A percentile compares a stretch with the other conserved stretches of the same genome.
Evolutionary conservation across 1,140 invertebrate species (phyloP).

Genomic region (Tetragnatha versicolor): DNA sequence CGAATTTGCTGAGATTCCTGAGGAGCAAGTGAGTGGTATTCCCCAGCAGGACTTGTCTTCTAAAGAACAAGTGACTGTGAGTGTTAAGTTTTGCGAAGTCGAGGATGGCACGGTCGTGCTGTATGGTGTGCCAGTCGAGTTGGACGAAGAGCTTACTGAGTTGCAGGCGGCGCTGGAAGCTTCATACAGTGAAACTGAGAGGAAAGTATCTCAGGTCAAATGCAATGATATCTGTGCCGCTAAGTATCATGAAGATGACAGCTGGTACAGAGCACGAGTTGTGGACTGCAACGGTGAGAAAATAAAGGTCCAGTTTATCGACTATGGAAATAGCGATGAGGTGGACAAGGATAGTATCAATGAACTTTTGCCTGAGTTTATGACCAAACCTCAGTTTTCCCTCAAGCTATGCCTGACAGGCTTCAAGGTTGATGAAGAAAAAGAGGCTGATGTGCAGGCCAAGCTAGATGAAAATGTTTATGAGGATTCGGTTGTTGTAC

Average conservation of each 20-base stretch:
- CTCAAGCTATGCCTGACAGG: neutral
- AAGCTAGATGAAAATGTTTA: slow-evolving; percentile 24
- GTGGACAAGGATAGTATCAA: neutral
- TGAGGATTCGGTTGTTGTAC: neutral
- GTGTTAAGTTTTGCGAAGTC: slow-evolving; percentile 16
- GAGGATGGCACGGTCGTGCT: neutral
- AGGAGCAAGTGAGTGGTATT: neutral
- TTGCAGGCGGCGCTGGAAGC: slow-evolving; percentile 12
- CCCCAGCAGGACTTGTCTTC: neutral
- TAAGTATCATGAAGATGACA: slow-evolving; percentile 40
- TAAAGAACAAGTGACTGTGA: neutral
- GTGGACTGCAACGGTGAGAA: neutral
- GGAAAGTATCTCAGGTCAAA: neutral
- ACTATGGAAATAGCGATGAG: slow-evolving; percentile 48
- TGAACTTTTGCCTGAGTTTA: slow-evolving; percentile 8
- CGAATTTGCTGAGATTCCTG: neutral
- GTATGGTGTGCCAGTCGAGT: slow-evolving; percentile 4
- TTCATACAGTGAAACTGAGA: neutral
- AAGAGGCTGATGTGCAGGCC: neutral
- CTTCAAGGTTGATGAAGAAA: neutral
- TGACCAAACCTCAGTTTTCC: neutral
- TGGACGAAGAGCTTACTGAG: neutral
- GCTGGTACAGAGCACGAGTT: slow-evolving; percentile 49
- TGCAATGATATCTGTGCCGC: slow-evolving; percentile 32
- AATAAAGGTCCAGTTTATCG: slow-evolving; percentile 38